Percentiles rank a stretch among this genome's conserved stretches.
Evolutionary conservation across 2,888 invertebrate species (phyloP).

Genomic region (Hyalella azteca): DNA sequence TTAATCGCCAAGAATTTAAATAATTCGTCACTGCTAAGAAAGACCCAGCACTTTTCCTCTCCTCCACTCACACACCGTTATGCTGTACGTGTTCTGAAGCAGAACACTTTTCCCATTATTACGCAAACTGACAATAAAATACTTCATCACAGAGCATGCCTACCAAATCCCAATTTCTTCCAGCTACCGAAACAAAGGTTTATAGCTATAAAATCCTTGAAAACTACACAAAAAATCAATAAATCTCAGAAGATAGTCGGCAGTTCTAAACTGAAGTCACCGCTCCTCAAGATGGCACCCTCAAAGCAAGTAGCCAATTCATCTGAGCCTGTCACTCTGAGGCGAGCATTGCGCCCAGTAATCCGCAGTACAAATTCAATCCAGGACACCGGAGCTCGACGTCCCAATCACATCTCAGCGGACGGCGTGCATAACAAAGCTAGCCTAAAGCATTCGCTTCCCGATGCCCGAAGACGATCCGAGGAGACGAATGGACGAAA

Average conservation of each 20-base stretch:
- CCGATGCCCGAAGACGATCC: neutral
- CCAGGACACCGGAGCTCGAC: neutral
- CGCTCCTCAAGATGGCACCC: conserved; percentile 2
- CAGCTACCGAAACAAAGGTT: neutral
- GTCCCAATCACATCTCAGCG: neutral
- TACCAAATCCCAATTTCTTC: conserved; percentile 13
- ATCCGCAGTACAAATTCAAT: conserved; percentile 21
- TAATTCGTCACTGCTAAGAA: too few relatives aligned
- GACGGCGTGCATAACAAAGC: neutral
- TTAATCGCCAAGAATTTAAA: too few relatives aligned
- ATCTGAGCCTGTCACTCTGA: neutral
- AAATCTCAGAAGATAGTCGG: neutral
- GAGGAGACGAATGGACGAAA: neutral
- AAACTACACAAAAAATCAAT: neutral
- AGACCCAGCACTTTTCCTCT: too few relatives aligned
- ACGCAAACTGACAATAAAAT: too few relatives aligned
- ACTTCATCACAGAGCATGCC: neutral
- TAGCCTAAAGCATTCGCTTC: neutral
- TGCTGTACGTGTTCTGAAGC: too few relatives aligned
- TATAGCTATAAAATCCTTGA: too few relatives aligned
- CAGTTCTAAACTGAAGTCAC: neutral
- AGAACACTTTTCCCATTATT: too few relatives aligned
- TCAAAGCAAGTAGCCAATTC: conserved; percentile 5
- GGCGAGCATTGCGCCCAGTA: neutral
- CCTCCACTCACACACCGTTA: too few relatives aligned